Base-by-base conservation (phyloP, 2,797 vertebrate species). In the Myotis findleyi region DNA sequence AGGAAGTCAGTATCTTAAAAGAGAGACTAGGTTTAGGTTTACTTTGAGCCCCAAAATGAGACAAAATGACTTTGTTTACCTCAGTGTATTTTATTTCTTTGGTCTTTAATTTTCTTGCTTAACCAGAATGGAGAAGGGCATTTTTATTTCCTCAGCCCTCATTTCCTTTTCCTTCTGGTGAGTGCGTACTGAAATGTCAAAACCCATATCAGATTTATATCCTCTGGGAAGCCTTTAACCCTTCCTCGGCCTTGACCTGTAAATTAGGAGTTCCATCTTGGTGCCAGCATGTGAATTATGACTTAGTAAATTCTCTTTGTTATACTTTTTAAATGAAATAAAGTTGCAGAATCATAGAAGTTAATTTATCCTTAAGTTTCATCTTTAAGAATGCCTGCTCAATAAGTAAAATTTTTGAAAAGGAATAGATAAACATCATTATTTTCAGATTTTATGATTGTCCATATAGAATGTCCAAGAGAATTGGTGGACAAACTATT, bases 341-440 rank as follows among this genome's bases (percentile, higher is more conserved):
- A 62, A 84, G 17, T 66, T 80, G 84, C 21, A 76, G 51, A 69
- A 66, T 85, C 38, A 20, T 30, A n/a, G 47, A 89, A 75, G 49
- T 66, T 87, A 73, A 64, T 87, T 62, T n/a, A 47, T 71, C 14
- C 12, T 71, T 41, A 87, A 88, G 21, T 51, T 57, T 84, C 16
- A 57, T 82, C 25, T 55, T 93, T 95, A 83, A 77, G 49, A 84
- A 41, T 68, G n/a, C 21, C 13, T 36, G 11, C 7, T 73, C 7
- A 94, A 2, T 73, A 84, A 80, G 55, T 91, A 55, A 96, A 41
- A 62, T 38, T 75, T 88, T 85, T 91, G 16, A n/a, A 91, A 84
- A 66, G 21, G 57, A 72, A 41, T 89, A 49, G 55, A 41, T 5
- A 49, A 84, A 91, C 62, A 47, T 25, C 27, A 57, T 89, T 92